phyloP scores from a whole-genome alignment of 2,113 vertebrate species.

The Misgurnus mizolepis region DNA sequence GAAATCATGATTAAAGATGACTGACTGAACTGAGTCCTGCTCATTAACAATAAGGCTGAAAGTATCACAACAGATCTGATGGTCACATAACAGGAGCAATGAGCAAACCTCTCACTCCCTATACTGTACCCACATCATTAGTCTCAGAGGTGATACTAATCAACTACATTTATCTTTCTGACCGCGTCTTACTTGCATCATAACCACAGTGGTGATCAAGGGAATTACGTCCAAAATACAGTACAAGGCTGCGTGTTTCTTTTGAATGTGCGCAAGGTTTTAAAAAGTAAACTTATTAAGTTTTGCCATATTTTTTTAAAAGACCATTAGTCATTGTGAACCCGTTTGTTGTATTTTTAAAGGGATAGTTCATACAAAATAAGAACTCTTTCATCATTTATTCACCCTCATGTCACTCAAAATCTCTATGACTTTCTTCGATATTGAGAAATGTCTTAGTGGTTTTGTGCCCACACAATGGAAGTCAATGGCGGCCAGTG shows the following conservation, averaged over 20 bases:
- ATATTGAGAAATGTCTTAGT: too few relatives aligned
- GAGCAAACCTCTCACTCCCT: conserved; percentile 62
- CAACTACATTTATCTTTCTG: conserved; percentile 70
- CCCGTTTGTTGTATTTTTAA: too few relatives aligned
- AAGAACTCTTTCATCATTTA: too few relatives aligned
- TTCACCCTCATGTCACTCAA: too few relatives aligned
- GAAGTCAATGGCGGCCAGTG: too few relatives aligned
- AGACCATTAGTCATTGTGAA: too few relatives aligned
- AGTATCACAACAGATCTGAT: conserved; percentile 65
- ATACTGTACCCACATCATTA: conserved; percentile 73
- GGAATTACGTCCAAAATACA: not conserved
- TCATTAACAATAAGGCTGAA: conserved; percentile 69
- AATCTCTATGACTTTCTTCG: too few relatives aligned
- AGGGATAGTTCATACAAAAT: too few relatives aligned
- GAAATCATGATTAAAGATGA: conserved; percentile 95
- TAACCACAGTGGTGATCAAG: conserved; percentile 57
- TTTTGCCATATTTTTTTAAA: not conserved
- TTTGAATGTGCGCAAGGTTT: too few relatives aligned
- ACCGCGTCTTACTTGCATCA: conserved; percentile 55
- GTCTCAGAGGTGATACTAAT: conserved; percentile 62
- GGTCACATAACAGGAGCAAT: conserved; percentile 65
- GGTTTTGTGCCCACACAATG: too few relatives aligned
- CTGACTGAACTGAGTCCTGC: conserved; percentile 66
- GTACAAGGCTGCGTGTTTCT: too few relatives aligned
- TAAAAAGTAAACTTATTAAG: too few relatives aligned